These are phyloP conservation scores for Drosophila infuscata DNA, from an alignment of 2,888 invertebrate genomes.

Conservation along the genomic window DNA sequence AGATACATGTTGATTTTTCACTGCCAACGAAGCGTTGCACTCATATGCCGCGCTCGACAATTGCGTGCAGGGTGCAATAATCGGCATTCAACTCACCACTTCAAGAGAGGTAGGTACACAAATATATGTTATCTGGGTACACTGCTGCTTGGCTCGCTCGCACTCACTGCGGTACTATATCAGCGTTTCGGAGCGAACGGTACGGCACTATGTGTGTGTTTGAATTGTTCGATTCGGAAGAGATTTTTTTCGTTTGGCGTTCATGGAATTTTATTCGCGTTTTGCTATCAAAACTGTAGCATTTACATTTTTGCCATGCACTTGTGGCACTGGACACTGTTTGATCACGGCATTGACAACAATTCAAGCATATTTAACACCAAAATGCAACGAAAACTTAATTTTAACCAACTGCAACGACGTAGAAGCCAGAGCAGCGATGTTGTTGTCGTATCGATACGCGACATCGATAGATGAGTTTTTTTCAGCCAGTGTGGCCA, in stretches of 20 bases:
- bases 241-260: slow-evolving; percentile 71
- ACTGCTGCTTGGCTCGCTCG: slow-evolving; percentile 50
- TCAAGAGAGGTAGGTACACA: slow-evolving; percentile 78
- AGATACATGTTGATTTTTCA: slow-evolving; percentile 39
- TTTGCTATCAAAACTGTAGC: slow-evolving; percentile 30
- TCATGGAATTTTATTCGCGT: slow-evolving; percentile 55
- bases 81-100: slow-evolving; percentile 78
- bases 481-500: slow-evolving; percentile 12
- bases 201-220: slow-evolving; percentile 70
- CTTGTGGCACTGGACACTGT: slow-evolving; percentile 57
- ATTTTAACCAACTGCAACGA: slow-evolving; percentile 71
- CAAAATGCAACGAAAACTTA: slow-evolving; percentile 58
- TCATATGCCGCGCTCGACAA: slow-evolving; percentile 53
- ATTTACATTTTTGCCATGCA: slow-evolving; percentile 61
- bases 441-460: slow-evolving; percentile 59
- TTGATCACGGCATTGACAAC: slow-evolving; percentile 53
- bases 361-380: slow-evolving; percentile 47
- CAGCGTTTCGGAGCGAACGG: slow-evolving; percentile 53
- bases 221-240: slow-evolving; percentile 76
- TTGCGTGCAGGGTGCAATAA: slow-evolving; percentile 74
- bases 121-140: slow-evolving; percentile 73
- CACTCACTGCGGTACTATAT: slow-evolving; percentile 65
- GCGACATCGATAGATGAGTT: slow-evolving; percentile 30
- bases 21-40: slow-evolving; percentile 35
- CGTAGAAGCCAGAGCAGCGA: slow-evolving; percentile 67